phyloP scores from a whole-genome alignment of 2,113 vertebrate genomes.

The Osmerus eperlanus region DNA sequence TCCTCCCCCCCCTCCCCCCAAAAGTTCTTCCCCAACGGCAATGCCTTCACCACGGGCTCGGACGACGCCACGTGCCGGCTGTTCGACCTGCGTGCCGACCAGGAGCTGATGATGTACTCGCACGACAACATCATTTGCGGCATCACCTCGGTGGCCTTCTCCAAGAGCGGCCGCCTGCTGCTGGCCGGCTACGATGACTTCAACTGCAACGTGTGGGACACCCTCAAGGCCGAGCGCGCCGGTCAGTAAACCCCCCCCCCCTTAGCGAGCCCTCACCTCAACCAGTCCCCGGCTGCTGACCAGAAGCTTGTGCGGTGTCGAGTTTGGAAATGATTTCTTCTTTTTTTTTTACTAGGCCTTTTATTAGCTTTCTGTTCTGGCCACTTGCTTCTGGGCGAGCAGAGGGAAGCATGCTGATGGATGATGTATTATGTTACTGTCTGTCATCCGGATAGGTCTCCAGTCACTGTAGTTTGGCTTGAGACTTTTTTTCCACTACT shows the following conservation, averaged over 20 bases:
- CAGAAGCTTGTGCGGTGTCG: no score
- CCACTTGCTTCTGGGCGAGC: no score
- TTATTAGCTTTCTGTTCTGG: no score
- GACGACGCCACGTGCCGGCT: conserved; percentile 97
- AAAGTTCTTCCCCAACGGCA: conserved; percentile 94
- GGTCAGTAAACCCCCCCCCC: conserved; percentile 64
- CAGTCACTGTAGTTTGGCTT: neutral
- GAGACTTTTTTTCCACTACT: neutral
- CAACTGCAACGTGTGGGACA: conserved; percentile 98
- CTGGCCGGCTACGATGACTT: conserved; percentile 95
- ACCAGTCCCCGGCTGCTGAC: no score
- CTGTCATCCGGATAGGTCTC: neutral
- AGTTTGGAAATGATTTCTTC: no score
- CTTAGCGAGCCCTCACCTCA: no score
- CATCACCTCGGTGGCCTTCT: conserved; percentile 97
- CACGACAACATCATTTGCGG: conserved; percentile 97
- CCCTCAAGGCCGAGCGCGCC: conserved; percentile 92
- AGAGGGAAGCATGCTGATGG: no score
- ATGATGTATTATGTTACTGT: no score
- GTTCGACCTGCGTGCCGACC: conserved; percentile 93
- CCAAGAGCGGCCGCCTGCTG: conserved; percentile 95
- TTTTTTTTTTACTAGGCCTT: no score
- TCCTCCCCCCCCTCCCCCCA: conserved; percentile 2
- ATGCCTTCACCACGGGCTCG: conserved; percentile 92
- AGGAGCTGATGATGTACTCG: conserved; percentile 91